phyloP scores from a whole-genome alignment of 2,797 vertebrate species.

The Telmatherina bonti region DNA sequence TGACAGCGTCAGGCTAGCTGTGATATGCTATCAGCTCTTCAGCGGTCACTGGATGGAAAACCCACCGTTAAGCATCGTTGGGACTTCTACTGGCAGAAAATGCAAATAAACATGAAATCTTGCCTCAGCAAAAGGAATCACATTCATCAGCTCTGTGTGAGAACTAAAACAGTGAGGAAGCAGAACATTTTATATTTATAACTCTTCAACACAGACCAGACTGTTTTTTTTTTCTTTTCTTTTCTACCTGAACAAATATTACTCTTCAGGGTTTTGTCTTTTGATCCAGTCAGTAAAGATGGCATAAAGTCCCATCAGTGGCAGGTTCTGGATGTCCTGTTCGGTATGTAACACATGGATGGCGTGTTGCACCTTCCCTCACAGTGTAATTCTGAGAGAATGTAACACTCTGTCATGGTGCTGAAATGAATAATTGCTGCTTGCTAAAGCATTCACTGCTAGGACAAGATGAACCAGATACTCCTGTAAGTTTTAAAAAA shows the following conservation, averaged over 20 bases:
- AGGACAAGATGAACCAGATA: background rate
- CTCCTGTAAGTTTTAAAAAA: background rate
- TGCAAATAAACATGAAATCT: constrained; percentile 51
- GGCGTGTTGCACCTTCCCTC: constrained; percentile 2
- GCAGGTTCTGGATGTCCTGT: constrained; percentile 28
- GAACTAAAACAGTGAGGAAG: too few relatives aligned
- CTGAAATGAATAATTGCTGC: background rate
- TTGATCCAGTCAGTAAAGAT: background rate
- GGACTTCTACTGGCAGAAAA: constrained; percentile 24
- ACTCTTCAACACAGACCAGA: too few relatives aligned
- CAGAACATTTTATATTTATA: too few relatives aligned
- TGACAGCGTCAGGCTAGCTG: too few relatives aligned
- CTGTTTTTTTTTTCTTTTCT: background rate
- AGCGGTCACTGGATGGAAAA: background rate
- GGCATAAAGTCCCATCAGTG: background rate
- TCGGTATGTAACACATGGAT: constrained; percentile 63
- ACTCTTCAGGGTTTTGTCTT: background rate
- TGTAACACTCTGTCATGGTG: background rate
- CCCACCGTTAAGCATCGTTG: background rate
- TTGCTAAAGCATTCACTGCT: background rate
- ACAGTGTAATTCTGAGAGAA: constrained; percentile 15
- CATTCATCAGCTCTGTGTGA: too few relatives aligned
- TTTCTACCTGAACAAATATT: too few relatives aligned
- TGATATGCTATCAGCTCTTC: too few relatives aligned
- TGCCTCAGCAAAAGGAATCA: too few relatives aligned